Conservation (phyloP, 1,140 invertebrate genomes). For the Melipona quadrifasciata region DNA sequence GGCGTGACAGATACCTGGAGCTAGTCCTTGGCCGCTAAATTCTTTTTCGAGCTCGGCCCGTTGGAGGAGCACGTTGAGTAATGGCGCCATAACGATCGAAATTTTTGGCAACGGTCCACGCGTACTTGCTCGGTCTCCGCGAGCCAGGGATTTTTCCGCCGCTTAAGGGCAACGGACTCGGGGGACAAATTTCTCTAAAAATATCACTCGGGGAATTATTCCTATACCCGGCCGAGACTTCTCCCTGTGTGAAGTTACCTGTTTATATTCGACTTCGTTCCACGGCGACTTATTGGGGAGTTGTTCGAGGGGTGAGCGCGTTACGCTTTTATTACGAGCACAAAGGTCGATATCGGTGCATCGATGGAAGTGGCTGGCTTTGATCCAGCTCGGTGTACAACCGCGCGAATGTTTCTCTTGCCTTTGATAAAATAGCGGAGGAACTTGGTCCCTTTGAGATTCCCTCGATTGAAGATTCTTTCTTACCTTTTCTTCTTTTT, state of each 20-base stretch:
- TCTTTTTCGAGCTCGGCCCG: slow-evolving; percentile 2
- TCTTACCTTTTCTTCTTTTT: background rate
- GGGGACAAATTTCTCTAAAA: slow-evolving; percentile 31
- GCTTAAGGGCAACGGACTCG: slow-evolving; percentile 57
- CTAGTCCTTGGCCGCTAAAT: background rate
- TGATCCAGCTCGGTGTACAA: slow-evolving; percentile 33
- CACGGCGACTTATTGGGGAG: background rate
- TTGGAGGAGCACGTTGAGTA: slow-evolving; percentile 34
- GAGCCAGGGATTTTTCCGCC: slow-evolving; percentile 28
- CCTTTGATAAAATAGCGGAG: slow-evolving; percentile 31
- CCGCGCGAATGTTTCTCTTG: slow-evolving; percentile 26
- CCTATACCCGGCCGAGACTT: background rate
- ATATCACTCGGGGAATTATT: background rate
- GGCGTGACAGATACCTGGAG: slow-evolving; percentile 20
- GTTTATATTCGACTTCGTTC: slow-evolving; percentile 9
- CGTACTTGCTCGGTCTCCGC: slow-evolving; percentile 26
- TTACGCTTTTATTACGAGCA: slow-evolving; percentile 46
- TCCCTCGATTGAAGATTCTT: background rate
- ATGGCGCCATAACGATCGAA: slow-evolving; percentile 40
- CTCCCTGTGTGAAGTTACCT: background rate
- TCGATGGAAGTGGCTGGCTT: slow-evolving; percentile 45
- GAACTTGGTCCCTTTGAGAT: slow-evolving; percentile 23
- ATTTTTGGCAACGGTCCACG: slow-evolving; percentile 54
- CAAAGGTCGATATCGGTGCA: slow-evolving; percentile 45
- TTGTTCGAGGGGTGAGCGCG: background rate